Conservation (phyloP, 2,888 invertebrate genomes). For the Allolobophora icterica region DNA sequence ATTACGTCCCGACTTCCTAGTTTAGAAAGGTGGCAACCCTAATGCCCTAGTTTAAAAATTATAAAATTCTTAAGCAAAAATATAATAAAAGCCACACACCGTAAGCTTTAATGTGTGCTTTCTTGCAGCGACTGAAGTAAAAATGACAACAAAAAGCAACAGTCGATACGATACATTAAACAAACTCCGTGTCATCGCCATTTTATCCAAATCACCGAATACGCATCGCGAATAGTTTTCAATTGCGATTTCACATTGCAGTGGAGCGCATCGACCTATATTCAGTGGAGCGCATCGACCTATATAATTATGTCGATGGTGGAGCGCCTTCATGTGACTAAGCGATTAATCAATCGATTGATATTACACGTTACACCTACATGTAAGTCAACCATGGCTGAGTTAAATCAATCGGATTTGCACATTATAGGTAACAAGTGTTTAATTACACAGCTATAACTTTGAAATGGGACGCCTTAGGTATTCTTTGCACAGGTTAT, state of each 20-base stretch:
- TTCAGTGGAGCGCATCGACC: no score
- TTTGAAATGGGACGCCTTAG: neutral
- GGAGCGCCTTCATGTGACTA: neutral
- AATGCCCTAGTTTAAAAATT: neutral
- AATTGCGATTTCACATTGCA: neutral
- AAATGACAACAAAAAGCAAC: neutral
- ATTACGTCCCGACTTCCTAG: no score
- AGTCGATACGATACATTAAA: neutral
- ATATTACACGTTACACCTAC: neutral
- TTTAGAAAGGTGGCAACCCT: no score
- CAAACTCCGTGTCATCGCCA: constrained; percentile 27
- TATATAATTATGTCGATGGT: no score
- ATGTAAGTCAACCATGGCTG: no score
- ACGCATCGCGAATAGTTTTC: neutral
- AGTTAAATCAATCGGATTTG: no score
- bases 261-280: no score
- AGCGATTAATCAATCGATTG: neutral
- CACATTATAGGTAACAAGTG: no score
- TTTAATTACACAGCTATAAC: neutral
- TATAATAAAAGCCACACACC: neutral
- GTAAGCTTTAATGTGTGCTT: constrained; percentile 21
- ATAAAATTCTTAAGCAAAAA: neutral
- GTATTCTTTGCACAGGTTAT: neutral
- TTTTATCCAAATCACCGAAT: neutral
- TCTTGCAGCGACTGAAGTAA: neutral